Base-by-base conservation (phyloP, 1,140 invertebrate genomes). In the Homalodisca vitripennis region DNA sequence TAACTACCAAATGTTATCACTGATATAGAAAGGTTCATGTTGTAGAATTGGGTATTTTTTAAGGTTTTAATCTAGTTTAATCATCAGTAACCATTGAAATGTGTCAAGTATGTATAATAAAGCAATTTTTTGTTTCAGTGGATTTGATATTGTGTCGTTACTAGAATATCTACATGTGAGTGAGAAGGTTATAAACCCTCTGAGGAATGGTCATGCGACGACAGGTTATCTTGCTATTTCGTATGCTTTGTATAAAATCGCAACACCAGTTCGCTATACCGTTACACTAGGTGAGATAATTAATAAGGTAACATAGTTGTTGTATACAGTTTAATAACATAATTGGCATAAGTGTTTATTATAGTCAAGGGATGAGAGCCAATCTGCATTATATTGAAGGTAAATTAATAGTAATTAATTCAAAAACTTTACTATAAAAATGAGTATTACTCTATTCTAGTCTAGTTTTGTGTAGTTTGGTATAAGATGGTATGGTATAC, bases 171-270 rank as follows among this genome's bases (percentile, higher is more conserved):
- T 93, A 30, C 86, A 90, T 73, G 75, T 94, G 0, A 89, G 87
- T 80, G 92, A 96, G 75, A 87, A 80, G 70, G 84, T 96, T 27
- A 83, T 93, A 31, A 83, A 87, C 51, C 87, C 89, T 57, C 80
- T 97, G 64, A 85, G 84, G 76, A 85, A 89, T 68, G 70, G 72
- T 1, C 67, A 73, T 55, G 92, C 92, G 0, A 86, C 85, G 75
- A 88, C 93, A 75, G 95, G 95, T n/a, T 88, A 95, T 80, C 82
- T 93, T 77, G 94, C 94, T 17, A 82, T 97, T 20, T 86, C 94
- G 0, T 96, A 95, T 81, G 88, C 92, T 3, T 82, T 95, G 74
- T 98, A 97, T 78, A 98, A 98, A 84, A 82, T 98, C 72, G 88
- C 89, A 17, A 95, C 95, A 24, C 96, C 96, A 1, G 75, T 92